Evolutionary conservation across 2,888 invertebrate species (phyloP), one percentile per base, ranked within the genome.

Genomic region (Dendrolimus houi): DNA sequence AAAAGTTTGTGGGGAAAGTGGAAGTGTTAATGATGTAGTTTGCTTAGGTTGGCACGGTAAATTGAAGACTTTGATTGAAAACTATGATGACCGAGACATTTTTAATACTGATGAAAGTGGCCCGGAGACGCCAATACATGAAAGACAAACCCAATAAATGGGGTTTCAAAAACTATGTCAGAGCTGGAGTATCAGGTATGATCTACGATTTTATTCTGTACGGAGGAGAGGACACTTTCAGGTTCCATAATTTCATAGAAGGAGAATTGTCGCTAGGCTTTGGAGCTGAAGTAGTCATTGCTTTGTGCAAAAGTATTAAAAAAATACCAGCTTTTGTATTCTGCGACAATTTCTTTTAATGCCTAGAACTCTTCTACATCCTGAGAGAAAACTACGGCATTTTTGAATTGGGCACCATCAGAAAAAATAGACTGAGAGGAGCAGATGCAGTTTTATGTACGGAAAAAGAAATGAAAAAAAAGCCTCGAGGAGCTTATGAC

Each of bases 61-160:
- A n/a, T n/a, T n/a, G n/a, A n/a, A n/a, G n/a, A n/a, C n/a, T n/a
- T n/a, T n/a, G n/a, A n/a, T n/a, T n/a, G n/a, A n/a, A n/a, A n/a
- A n/a, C n/a, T n/a, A n/a, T n/a, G n/a, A n/a, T n/a, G n/a, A n/a
- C n/a, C n/a, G n/a, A n/a, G n/a, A n/a, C n/a, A n/a, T n/a, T n/a
- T n/a, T n/a, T n/a, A n/a, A n/a, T n/a, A n/a, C n/a, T n/a, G n/a
- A n/a, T n/a, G n/a, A n/a, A n/a, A n/a, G n/a, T n/a, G n/a, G n/a
- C n/a, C n/a, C n/a, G n/a, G 8, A 57, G 74, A 13, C 57, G 63
- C 1, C 77, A 81, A 53, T 81, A 77, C 54, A 72, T 74, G 54
- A 69, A 69, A 55, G 69, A 72, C 7, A 81, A 78, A 57, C 77
- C 77, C 0, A 67, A 62, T 9, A 76, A 78, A 58, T 79, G 74